A percentile compares a stretch with the other conserved stretches of the same genome.
Conservation (phyloP, 2,888 invertebrate genomes). For the Chirona hameri region DNA sequence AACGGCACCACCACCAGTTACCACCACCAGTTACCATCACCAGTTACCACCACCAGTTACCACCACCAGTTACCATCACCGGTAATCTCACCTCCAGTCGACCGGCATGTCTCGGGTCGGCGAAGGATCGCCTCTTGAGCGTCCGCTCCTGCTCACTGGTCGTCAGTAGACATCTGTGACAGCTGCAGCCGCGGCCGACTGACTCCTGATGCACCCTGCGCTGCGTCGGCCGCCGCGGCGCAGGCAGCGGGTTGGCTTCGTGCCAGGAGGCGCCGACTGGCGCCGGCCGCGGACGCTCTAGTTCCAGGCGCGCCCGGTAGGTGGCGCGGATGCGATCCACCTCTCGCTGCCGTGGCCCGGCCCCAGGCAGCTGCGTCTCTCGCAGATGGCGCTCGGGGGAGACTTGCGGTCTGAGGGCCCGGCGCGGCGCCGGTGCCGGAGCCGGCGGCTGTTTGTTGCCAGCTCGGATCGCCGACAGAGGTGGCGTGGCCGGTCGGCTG, state of each 20-base stretch:
- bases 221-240: background rate
- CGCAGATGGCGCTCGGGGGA: background rate
- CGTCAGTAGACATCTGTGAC: background rate
- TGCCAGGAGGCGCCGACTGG: conserved; percentile 1
- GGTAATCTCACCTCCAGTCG: background rate
- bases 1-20: no score
- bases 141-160: background rate
- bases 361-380: background rate
- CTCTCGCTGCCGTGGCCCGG: background rate
- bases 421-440: background rate
- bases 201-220: background rate
- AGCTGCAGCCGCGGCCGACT: background rate
- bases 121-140: background rate
- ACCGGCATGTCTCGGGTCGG: background rate
- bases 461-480: background rate
- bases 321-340: conserved; percentile 7
- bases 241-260: background rate
- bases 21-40: no score
- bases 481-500: background rate
- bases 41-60: no score
- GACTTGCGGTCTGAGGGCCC: background rate
- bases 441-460: background rate
- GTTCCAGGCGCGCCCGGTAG: background rate
- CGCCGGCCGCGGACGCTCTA: background rate
- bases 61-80: no score